Evolutionary conservation across 2,888 invertebrate genomes (phyloP).

Genomic region (Melitaea athalia): DNA sequence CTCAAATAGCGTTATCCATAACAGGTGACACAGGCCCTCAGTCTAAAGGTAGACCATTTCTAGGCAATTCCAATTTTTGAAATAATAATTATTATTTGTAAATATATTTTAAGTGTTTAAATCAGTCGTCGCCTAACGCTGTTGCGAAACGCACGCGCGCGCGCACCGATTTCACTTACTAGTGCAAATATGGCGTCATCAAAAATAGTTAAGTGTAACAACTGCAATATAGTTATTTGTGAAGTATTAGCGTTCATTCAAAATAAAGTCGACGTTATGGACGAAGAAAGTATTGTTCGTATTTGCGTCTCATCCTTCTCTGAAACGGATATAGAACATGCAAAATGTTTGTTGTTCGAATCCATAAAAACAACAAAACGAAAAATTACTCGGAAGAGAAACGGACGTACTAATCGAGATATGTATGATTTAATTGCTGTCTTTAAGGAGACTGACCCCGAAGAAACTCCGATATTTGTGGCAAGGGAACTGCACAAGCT

Average conservation of each 20-base stretch:
- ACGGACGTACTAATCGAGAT: constrained; percentile 31
- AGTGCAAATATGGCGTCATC: too few species aligned
- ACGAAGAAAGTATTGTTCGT: not conserved
- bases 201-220: constrained; percentile 1
- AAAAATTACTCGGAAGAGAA: constrained; percentile 25
- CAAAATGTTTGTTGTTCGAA: constrained; percentile 36
- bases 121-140: too few species aligned
- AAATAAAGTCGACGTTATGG: constrained; percentile 7
- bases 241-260: not conserved
- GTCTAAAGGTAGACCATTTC: not conserved
- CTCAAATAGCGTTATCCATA: too few species aligned
- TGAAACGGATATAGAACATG: constrained; percentile 29
- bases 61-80: not conserved
- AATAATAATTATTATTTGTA: constrained; percentile 3
- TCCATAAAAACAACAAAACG: constrained; percentile 25
- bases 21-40: too few species aligned
- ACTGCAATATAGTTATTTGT: constrained; percentile 7
- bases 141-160: too few species aligned
- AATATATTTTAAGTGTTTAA: constrained; percentile 1
- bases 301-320: constrained; percentile 37
- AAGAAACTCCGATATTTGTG: constrained; percentile 35
- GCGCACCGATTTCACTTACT: too few species aligned
- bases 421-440: constrained; percentile 37
- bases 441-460: constrained; percentile 29
- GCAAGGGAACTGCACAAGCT: constrained; percentile 33